Evolutionary conservation across 1,140 invertebrate genomes (phyloP), one percentile per base, ranked within the genome.

Genomic region (Hirudo medicinalis): DNA sequence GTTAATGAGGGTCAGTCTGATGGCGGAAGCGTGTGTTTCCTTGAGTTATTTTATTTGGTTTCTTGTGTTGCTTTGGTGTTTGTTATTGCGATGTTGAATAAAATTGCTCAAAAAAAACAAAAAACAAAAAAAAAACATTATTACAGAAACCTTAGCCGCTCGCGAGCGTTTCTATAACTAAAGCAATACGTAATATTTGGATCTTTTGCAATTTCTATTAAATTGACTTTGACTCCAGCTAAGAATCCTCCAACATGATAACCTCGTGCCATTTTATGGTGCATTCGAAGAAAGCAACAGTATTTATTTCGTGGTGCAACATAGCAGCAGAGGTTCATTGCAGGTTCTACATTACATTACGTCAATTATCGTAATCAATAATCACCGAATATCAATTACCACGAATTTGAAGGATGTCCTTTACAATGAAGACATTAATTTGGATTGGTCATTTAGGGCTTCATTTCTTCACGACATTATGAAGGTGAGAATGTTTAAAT

Each of bases 291-390:
- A 63, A 22, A 20, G 17, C 9, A 20, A 63, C 20, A 22, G 1
- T 8, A 0, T 63, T 22, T 63, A 32, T 63, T 32, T 25, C 2
- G 29, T 63, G 3, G 19, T 63, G 11, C 57, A 63, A 63, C 19
- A 19, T 22, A 15, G 57, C 15, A 63, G 57, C 29, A 63, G 57
- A 63, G 57, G 57, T 22, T 63, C 57, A 25, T n/a, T 63, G 57
- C 57, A 63, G 57, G 57, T 63, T 25, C 0, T 1, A 63, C 29
- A 63, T 63, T n/a, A 11, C 13, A 13, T 63, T 25, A 57, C 20
- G 17, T 63, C 22, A 25, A 11, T 63, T 63, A 32, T 22, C 3
- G 11, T 32, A 20, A 63, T 19, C 2, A 6, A 11, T 25, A 63
- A 63, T 15, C 22, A 63, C 4, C 8, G 15, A 63, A 22, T 63